Conservation (phyloP, 2,797 vertebrate genomes). For the Sebastiscus tertius region DNA sequence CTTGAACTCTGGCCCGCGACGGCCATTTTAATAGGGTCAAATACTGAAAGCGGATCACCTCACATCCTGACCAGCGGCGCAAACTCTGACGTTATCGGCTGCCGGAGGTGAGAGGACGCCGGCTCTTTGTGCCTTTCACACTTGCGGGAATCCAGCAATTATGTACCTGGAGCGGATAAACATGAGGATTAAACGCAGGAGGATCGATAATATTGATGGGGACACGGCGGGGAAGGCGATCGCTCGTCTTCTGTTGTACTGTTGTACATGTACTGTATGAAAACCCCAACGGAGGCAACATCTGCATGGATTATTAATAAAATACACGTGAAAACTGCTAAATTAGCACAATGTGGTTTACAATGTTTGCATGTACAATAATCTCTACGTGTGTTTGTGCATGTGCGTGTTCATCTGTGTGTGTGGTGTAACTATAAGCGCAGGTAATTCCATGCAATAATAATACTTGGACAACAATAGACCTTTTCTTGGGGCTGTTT, state of each 20-base stretch:
- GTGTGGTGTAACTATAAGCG: constrained; percentile 66
- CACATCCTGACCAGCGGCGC: constrained; percentile 34
- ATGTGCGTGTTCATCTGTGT: constrained; percentile 28
- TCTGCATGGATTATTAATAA: constrained; percentile 31
- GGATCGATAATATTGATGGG: constrained; percentile 65
- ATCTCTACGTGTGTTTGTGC: constrained; percentile 35
- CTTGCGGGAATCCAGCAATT: constrained; percentile 12
- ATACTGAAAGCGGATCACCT: constrained; percentile 62
- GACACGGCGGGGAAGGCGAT: constrained; percentile 18
- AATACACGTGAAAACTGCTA: constrained; percentile 24
- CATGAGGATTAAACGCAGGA: constrained; percentile 52
- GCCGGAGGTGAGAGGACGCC: constrained; percentile 11
- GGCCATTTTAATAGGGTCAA: constrained; percentile 70
- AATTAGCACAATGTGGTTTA: background rate
- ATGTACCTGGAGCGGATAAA: constrained; percentile 54
- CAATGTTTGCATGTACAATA: constrained; percentile 9
- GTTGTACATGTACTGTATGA: background rate
- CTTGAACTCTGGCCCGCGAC: constrained; percentile 61
- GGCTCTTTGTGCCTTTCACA: constrained; percentile 14
- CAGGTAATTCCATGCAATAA: constrained; percentile 71
- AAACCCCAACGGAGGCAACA: constrained; percentile 15
- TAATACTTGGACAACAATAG: constrained; percentile 76
- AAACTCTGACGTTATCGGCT: constrained; percentile 5
- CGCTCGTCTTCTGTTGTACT: background rate
- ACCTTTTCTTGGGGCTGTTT: constrained; percentile 68